These are phyloP conservation scores for Masticophis lateralis DNA, from an alignment of 2,797 vertebrate genomes.

Conservation along the genomic window DNA sequence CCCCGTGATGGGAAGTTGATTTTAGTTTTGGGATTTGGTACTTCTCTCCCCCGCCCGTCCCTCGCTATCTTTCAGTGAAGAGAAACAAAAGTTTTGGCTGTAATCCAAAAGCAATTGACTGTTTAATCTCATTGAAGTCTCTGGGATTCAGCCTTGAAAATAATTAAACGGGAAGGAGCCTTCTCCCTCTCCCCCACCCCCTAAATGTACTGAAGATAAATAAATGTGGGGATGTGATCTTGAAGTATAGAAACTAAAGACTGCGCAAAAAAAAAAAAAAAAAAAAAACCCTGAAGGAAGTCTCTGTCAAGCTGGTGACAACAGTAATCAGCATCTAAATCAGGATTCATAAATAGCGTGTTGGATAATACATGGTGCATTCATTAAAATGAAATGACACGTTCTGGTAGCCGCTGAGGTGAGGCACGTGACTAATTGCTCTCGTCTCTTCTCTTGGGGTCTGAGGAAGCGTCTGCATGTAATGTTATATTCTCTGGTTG, in stretches of 20 bases:
- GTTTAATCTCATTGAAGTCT: not conserved
- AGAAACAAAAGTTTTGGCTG: not conserved
- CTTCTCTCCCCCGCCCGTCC: not conserved
- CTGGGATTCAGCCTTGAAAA: constrained; percentile 12
- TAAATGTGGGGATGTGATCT: constrained; percentile 26
- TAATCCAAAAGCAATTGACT: not conserved
- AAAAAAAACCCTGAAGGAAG: constrained; percentile 29
- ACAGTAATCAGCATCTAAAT: constrained; percentile 49
- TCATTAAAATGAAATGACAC: constrained; percentile 47
- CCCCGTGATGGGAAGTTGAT: not conserved
- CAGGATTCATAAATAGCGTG: constrained; percentile 53
- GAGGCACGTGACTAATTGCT: constrained; percentile 35
- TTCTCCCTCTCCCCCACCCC: not conserved
- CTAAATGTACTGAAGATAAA: constrained; percentile 17
- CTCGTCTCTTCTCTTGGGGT: not conserved
- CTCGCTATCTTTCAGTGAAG: not conserved
- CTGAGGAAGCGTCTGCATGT: not conserved
- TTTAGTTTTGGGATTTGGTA: not conserved
- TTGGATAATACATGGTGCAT: constrained; percentile 40
- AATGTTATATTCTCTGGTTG: not conserved
- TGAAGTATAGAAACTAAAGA: constrained; percentile 19
- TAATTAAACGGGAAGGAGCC: not conserved
- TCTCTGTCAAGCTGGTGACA: constrained; percentile 29
- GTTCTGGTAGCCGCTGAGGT: constrained; percentile 29
- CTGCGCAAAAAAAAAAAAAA: not conserved